These are phyloP conservation scores for Pandemis corylana DNA, from an alignment of 2,888 invertebrate species.

Conservation along the genomic window DNA sequence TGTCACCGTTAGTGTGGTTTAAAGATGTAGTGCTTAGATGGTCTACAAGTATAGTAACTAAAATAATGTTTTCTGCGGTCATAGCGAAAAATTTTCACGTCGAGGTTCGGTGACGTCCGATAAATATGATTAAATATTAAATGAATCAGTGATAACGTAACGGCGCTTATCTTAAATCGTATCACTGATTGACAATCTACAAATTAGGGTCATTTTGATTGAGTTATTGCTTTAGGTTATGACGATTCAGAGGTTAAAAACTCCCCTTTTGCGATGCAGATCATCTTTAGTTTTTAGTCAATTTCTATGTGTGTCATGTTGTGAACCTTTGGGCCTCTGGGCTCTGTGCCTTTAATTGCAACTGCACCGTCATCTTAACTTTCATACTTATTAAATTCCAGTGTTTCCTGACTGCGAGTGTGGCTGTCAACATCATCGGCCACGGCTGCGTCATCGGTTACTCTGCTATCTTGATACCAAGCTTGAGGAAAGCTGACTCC, in stretches of 20 bases:
- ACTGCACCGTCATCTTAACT: neutral
- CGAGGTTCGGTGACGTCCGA: neutral
- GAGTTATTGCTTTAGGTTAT: neutral
- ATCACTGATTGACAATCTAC: neutral
- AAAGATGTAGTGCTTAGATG: too few relatives aligned
- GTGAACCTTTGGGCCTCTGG: too few relatives aligned
- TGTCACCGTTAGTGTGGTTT: too few relatives aligned
- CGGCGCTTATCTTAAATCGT: neutral
- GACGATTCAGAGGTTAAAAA: neutral
- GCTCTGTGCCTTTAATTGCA: too few relatives aligned
- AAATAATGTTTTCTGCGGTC: neutral
- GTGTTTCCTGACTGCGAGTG: constrained; percentile 74
- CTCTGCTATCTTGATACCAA: constrained; percentile 86
- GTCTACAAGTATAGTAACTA: too few relatives aligned
- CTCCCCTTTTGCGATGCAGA: too few relatives aligned
- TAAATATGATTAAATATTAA: neutral
- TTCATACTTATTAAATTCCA: constrained; percentile 52
- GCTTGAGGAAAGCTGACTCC: constrained; percentile 75
- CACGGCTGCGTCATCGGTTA: constrained; percentile 83
- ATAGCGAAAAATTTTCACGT: neutral
- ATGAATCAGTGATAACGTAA: constrained; percentile 9
- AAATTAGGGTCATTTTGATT: constrained; percentile 4
- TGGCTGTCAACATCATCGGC: constrained; percentile 70
- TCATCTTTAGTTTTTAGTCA: too few relatives aligned
- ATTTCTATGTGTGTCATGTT: too few relatives aligned